Base-by-base conservation (phyloP, 2,113 vertebrate species). In the Butorides virescens region DNA sequence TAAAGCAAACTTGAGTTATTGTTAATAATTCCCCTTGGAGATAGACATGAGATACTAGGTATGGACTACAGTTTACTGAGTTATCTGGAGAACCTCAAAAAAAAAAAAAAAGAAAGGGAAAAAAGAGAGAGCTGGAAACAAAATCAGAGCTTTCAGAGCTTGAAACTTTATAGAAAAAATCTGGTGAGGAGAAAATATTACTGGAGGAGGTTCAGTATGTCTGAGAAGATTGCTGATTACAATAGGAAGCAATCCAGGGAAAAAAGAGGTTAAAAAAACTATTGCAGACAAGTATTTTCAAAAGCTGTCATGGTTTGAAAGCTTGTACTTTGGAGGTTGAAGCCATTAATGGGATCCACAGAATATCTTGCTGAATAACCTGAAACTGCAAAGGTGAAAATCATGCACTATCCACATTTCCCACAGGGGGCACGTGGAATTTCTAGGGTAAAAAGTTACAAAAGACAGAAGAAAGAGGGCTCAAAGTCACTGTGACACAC, bases 401-500 rank as follows among this genome's bases (percentile, higher is more conserved):
- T 39, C 14, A n/a, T 37, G 27, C 12, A 30, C 19, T 72, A 17
- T 42, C 1, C 3, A n/a, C 32, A 36, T 66, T 78, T 95, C 49
- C 42, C 63, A 56, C 10, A 14, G 7, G 29, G 6, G 11, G 11
- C 8, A 53, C 9, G 20, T 1, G 4, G 49, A 75, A 85, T 55
- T 92, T 78, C 52, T 42, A 50, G 42, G 30, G 70, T 80, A 82
- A 87, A 72, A 92, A 85, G 34, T 85, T 75, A 85, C 44, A 87
- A 62, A 91, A 92, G 66, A 61, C 46, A 50, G 47, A 86, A 21
- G 6, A 85, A 87, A 89, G 75, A 82, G 27, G 34, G 15, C 53
- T 95, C 56, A 95, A 95, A 93, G 77, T 90, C 80, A 93, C 29
- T 15, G 73, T 73, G 92, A 73, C 56, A 52, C 53, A 30, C 39